Conservation (phyloP, 2,797 vertebrate genomes). For the Pygocentrus nattereri region DNA sequence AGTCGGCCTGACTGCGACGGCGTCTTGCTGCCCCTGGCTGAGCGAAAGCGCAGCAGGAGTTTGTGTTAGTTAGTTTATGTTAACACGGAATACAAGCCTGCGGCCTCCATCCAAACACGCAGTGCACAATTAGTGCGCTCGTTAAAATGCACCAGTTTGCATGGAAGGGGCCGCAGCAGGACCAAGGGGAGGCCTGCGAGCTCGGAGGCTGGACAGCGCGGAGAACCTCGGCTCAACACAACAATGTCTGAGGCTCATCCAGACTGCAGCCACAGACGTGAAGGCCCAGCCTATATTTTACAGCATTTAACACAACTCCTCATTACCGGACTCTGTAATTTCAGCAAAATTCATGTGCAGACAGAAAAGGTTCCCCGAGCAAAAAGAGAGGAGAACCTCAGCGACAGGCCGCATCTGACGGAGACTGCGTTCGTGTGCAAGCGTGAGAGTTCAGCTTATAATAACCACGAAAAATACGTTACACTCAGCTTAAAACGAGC, state of each 20-base stretch:
- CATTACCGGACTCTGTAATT: conserved; percentile 80
- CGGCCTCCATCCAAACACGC: conserved; percentile 52
- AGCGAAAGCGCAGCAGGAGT: conserved; percentile 17
- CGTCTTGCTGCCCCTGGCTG: conserved; percentile 32
- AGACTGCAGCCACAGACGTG: conserved; percentile 70
- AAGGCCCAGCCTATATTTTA: conserved; percentile 81
- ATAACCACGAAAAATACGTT: conserved; percentile 14
- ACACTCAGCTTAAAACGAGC: not conserved
- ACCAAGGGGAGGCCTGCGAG: conserved; percentile 35
- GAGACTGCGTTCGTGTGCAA: conserved; percentile 45
- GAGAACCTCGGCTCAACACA: conserved; percentile 77
- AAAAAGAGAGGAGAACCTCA: conserved; percentile 55
- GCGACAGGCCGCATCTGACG: conserved; percentile 44
- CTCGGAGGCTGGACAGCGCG: conserved; percentile 49
- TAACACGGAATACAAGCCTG: conserved; percentile 39
- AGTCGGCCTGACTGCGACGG: conserved; percentile 18
- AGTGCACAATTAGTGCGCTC: conserved; percentile 61
- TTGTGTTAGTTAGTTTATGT: conserved; percentile 1
- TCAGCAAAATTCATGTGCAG: conserved; percentile 68
- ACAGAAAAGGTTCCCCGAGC: conserved; percentile 71
- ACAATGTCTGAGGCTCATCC: conserved; percentile 79
- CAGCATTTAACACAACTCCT: conserved; percentile 83
- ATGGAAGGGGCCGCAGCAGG: conserved; percentile 61
- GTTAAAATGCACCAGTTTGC: conserved; percentile 62
- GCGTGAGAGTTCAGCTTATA: conserved; percentile 61